Evolutionary conservation across 53 echinoderm and acorn worm genomes (phyloP).

Genomic region (Patiria pectinifera): DNA sequence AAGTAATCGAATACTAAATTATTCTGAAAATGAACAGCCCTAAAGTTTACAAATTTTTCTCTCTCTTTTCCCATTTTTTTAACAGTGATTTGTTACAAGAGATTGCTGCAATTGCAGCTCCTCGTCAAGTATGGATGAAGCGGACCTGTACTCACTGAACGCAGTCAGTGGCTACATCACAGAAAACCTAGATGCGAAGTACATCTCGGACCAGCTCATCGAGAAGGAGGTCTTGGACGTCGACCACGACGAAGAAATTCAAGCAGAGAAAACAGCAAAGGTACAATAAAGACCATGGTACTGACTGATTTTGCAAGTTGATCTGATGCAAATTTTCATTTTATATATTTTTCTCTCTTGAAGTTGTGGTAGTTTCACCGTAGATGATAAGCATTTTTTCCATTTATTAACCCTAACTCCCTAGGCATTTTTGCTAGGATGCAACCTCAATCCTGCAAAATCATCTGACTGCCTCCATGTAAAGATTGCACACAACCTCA

Average conservation of each 20-base stretch:
- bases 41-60: neutral
- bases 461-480: no score
- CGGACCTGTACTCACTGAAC: neutral
- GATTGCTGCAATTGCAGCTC: neutral
- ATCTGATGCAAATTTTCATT: no score
- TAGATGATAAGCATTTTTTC: no score
- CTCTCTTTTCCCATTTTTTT: neutral
- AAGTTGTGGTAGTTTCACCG: no score
- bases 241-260: conserved; percentile 59
- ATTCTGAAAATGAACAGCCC: no score
- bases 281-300: neutral
- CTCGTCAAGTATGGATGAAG: neutral
- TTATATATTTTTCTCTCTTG: no score
- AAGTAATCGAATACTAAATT: no score
- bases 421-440: no score
- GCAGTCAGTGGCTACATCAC: neutral
- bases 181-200: conserved; percentile 54
- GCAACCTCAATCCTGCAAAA: no score
- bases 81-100: neutral
- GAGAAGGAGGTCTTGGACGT: conserved; percentile 25
- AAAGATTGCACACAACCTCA: no score
- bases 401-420: no score
- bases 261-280: conserved; percentile 51
- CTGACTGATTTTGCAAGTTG: neutral
- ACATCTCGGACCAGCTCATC: conserved; percentile 58